phyloP scores from a whole-genome alignment of 2,888 invertebrate genomes.

The Drosophila mercatorum region DNA sequence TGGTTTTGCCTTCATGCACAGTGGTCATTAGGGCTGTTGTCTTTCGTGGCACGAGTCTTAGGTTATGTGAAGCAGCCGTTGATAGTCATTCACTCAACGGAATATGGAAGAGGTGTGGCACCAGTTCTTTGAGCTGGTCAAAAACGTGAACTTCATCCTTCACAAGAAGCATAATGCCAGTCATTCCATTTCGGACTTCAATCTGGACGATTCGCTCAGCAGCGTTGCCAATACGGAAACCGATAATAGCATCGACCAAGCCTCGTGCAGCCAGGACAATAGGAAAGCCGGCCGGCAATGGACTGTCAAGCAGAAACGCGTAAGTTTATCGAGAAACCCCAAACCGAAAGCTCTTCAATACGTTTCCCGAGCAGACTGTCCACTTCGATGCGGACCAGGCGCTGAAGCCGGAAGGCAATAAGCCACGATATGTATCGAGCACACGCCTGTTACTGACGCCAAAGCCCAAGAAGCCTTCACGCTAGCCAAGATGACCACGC shows the following conservation, averaged over 20 bases:
- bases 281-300: accelerated
- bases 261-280: not conserved
- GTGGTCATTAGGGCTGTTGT: not conserved
- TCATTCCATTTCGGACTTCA: not conserved
- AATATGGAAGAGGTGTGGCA: not conserved
- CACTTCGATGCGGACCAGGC: not conserved
- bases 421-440: not conserved
- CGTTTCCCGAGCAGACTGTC: not conserved
- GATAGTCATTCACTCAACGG: too few relatives aligned
- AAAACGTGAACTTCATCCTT: not conserved
- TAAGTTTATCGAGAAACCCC: not conserved
- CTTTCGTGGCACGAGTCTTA: not conserved
- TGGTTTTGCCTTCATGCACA: conserved; percentile 1
- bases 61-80: conserved; percentile 2
- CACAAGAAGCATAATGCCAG: not conserved
- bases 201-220: not conserved
- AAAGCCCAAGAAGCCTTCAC: not conserved
- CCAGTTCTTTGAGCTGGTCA: not conserved
- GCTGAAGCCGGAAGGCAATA: not conserved
- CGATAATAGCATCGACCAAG: not conserved
- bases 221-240: not conserved
- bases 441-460: not conserved
- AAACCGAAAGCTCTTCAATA: too few relatives aligned
- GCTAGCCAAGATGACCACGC: not conserved
- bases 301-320: too few relatives aligned